A percentile compares a stretch with the other conserved stretches of the same genome.
These are phyloP conservation scores for Holothuria glaberrima DNA, from an alignment of 35 echinoderm and acorn worm species.

Conservation along the genomic window DNA sequence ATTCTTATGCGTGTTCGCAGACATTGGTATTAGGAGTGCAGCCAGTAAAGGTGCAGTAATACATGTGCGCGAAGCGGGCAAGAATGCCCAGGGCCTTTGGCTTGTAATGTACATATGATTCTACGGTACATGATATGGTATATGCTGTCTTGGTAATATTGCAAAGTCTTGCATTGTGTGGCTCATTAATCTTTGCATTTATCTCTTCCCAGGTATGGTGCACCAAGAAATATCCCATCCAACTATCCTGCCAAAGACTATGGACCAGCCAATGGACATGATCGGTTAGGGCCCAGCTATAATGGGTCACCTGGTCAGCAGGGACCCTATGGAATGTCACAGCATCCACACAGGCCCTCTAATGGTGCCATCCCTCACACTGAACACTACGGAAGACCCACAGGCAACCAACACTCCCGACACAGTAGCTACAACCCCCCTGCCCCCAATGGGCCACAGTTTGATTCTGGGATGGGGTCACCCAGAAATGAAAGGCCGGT, in stretches of 20 bases:
- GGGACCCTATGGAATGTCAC: neutral
- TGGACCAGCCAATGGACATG: neutral
- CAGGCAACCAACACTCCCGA: neutral
- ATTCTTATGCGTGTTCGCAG: too few relatives aligned
- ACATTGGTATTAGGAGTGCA: too few relatives aligned
- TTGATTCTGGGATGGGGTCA: constrained; percentile 11
- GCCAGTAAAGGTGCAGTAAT: too few relatives aligned
- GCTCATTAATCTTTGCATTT: too few relatives aligned
- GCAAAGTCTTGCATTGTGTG: too few relatives aligned
- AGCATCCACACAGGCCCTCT: constrained; percentile 3
- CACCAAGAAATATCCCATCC: neutral
- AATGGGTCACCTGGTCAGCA: constrained; percentile 19
- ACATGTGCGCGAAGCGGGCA: too few relatives aligned
- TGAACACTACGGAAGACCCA: neutral
- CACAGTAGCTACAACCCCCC: neutral
- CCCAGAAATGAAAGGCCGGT: constrained; percentile 3
- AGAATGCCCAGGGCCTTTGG: too few relatives aligned
- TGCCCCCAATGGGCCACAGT: constrained; percentile 16
- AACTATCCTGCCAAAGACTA: constrained; percentile 28
- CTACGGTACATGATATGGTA: too few relatives aligned
- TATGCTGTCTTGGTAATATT: too few relatives aligned
- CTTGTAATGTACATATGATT: too few relatives aligned
- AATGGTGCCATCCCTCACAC: neutral
- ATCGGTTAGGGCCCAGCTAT: neutral
- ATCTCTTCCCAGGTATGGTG: too few relatives aligned